Evolutionary conservation across 2,113 vertebrate genomes (phyloP).

Genomic region (Otocyon megalotis): DNA sequence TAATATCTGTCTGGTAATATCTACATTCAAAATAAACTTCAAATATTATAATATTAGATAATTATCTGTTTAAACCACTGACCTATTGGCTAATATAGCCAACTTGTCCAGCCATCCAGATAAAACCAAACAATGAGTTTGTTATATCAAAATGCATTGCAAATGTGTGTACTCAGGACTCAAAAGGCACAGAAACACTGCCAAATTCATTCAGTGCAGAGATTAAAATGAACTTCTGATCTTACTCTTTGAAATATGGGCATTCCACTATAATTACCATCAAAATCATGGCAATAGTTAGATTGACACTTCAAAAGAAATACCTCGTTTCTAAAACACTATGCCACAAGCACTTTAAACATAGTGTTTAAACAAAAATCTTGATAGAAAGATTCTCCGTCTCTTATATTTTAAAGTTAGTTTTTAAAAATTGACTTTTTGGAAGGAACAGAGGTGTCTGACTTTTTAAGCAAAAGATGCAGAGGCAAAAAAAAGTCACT

Average conservation of each 20-base stretch:
- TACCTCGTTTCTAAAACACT: slow-evolving; percentile 51
- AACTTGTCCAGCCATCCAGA: neutral
- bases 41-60: neutral
- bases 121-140: slow-evolving; percentile 47
- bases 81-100: neutral
- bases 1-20: neutral
- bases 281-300: slow-evolving; percentile 66
- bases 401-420: slow-evolving; percentile 28
- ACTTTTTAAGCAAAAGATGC: slow-evolving; percentile 46
- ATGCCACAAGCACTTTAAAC: slow-evolving; percentile 49
- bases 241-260: slow-evolving; percentile 72
- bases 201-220: slow-evolving; percentile 45
- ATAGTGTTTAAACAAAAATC: slow-evolving; percentile 37
- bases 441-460: neutral
- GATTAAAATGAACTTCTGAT: slow-evolving; percentile 76
- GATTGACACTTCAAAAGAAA: slow-evolving; percentile 79
- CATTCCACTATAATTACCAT: slow-evolving; percentile 72
- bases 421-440: slow-evolving; percentile 14
- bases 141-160: slow-evolving; percentile 52
- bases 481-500: neutral
- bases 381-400: slow-evolving; percentile 38
- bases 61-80: neutral
- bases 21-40: neutral
- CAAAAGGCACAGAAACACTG: slow-evolving; percentile 16
- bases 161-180: slow-evolving; percentile 19